Percentiles rank a stretch among this genome's conserved stretches.
phyloP scores from a whole-genome alignment of 2,113 vertebrate species.

The Bubo bubo region DNA sequence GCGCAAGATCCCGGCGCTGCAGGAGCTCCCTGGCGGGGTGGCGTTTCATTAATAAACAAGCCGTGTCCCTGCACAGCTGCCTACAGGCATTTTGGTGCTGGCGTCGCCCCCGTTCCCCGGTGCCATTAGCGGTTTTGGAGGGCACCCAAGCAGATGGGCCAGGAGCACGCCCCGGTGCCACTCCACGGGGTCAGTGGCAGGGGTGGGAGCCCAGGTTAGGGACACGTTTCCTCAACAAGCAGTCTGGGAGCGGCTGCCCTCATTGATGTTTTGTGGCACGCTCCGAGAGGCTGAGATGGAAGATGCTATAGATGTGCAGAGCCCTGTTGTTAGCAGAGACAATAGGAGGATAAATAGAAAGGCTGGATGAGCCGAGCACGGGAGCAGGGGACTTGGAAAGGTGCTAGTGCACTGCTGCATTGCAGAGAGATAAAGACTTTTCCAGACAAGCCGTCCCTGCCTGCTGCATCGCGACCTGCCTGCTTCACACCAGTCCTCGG shows the following conservation, averaged over 20 bases:
- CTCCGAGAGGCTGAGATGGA: not conserved
- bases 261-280: not conserved
- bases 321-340: slow-evolving; percentile 46
- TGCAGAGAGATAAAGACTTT: slow-evolving; percentile 1
- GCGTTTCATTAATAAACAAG: not conserved
- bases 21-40: not conserved
- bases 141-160: not conserved
- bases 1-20: fast-evolving
- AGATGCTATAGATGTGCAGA: not conserved
- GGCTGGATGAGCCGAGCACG: slow-evolving; percentile 20
- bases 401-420: slow-evolving; percentile 7
- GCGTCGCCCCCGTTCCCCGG: fast-evolving
- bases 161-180: fast-evolving
- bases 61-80: not conserved
- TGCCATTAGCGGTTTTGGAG: not conserved
- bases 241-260: not conserved
- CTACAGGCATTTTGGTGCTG: not conserved
- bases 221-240: fast-evolving
- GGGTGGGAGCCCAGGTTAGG: not conserved
- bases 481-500: not conserved
- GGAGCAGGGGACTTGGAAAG: slow-evolving; percentile 35
- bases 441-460: not conserved
- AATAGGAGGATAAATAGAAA: slow-evolving; percentile 58
- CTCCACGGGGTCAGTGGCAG: fast-evolving
- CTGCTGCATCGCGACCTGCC: not conserved